phyloP scores from a whole-genome alignment of 2,888 invertebrate genomes.

The Lypha dubia region DNA sequence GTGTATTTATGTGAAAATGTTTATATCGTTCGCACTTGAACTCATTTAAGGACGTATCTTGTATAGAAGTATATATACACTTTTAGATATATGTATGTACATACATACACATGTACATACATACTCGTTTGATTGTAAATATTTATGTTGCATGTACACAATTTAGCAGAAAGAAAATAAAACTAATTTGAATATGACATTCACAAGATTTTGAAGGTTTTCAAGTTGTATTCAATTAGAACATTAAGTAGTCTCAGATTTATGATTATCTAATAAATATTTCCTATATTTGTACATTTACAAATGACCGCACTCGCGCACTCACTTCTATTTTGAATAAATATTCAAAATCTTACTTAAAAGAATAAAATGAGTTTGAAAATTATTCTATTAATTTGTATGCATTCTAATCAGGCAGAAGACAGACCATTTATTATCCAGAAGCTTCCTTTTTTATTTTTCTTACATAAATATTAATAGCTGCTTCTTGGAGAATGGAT shows the following conservation, averaged over 20 bases:
- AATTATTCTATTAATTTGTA: conserved; percentile 41
- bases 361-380: conserved; percentile 14
- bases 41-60: conserved; percentile 45
- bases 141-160: neutral
- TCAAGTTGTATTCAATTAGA: no score
- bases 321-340: no score
- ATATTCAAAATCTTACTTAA: no score
- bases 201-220: no score
- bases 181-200: no score
- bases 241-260: no score
- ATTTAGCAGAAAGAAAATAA: no score
- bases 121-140: no score
- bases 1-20: conserved; percentile 3
- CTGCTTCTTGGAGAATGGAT: conserved; percentile 36
- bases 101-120: neutral
- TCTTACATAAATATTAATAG: conserved; percentile 32
- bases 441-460: conserved; percentile 1
- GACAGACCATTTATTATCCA: conserved; percentile 15
- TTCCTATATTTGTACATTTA: neutral
- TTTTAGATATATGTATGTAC: neutral
- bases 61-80: neutral
- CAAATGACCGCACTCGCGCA: no score
- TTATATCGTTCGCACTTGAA: conserved; percentile 38
- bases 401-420: conserved; percentile 46
- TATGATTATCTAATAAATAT: neutral